These are phyloP conservation scores for Apodemus agrarius DNA, from an alignment of 2,797 vertebrate species.

Conservation along the genomic window DNA sequence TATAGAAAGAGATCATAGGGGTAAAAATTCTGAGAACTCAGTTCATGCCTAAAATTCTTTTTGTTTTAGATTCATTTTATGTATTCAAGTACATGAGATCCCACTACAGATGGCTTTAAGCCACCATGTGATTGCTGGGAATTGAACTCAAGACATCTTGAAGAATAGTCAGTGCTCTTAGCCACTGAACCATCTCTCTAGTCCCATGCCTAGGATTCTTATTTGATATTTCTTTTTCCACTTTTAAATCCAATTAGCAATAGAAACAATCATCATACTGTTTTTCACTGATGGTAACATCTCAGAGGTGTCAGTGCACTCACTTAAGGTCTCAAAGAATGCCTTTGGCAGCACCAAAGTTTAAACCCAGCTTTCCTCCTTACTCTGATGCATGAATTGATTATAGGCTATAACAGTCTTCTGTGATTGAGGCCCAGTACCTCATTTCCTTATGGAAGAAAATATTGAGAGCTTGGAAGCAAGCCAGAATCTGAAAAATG, in stretches of 20 bases:
- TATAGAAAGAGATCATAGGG: neutral
- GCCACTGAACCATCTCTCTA: no score
- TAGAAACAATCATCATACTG: neutral
- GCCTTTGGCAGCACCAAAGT: neutral
- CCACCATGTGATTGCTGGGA: no score
- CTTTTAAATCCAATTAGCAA: neutral
- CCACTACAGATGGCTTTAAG: no score
- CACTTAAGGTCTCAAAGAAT: neutral
- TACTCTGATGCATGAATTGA: neutral
- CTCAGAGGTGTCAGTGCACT: neutral
- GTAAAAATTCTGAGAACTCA: neutral
- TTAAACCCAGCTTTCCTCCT: neutral
- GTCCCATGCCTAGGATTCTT: neutral
- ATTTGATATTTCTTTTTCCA: neutral
- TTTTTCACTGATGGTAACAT: neutral
- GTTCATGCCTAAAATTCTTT: neutral
- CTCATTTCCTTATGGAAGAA: neutral
- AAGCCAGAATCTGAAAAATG: constrained; percentile 4
- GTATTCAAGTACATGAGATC: no score
- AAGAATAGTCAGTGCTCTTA: no score
- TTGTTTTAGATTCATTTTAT: neutral
- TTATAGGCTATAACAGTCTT: neutral
- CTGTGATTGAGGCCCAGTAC: neutral
- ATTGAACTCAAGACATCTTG: no score
- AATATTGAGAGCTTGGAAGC: neutral